These are phyloP conservation scores for Chalcosyrphus nemorum DNA, from an alignment of 2,888 invertebrate species.

Conservation along the genomic window DNA sequence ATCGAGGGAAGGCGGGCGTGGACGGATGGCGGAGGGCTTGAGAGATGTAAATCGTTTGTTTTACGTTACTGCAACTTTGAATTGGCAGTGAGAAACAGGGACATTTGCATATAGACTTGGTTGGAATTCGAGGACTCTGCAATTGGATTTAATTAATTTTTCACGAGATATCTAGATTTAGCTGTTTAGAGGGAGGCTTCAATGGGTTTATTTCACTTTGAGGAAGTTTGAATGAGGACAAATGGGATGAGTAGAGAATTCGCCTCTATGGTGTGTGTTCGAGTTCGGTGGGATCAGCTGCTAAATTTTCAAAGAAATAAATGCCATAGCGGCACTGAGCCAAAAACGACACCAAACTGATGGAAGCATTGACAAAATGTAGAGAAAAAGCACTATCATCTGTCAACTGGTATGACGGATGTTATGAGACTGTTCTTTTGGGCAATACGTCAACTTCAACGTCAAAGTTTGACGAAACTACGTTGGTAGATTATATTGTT, in stretches of 20 bases:
- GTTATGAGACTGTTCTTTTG: too few species aligned
- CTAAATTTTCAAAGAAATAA: conserved; percentile 12
- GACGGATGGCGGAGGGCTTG: conserved; percentile 7
- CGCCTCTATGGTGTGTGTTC: not conserved
- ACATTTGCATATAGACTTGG: conserved; percentile 44
- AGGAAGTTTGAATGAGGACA: not conserved
- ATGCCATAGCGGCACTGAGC: too few species aligned
- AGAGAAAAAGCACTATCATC: too few species aligned
- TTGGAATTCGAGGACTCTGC: conserved; percentile 13
- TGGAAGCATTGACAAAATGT: too few species aligned
- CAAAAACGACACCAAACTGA: too few species aligned
- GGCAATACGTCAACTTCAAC: too few species aligned
- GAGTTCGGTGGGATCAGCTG: conserved; percentile 4
- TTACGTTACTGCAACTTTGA: conserved; percentile 58
- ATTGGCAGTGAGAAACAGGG: conserved; percentile 25
- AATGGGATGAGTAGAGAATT: not conserved
- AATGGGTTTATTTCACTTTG: not conserved
- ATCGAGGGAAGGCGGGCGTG: too few species aligned
- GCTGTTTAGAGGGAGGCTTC: conserved; percentile 6
- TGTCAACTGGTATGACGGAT: too few species aligned
- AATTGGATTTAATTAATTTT: conserved; percentile 65
- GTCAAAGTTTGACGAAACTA: too few species aligned
- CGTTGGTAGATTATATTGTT: too few species aligned
- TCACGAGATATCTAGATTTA: conserved; percentile 56
- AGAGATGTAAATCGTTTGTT: conserved; percentile 27